These are phyloP conservation scores for Eleginops maclovinus DNA, from an alignment of 2,113 vertebrate genomes.

Conservation along the genomic window DNA sequence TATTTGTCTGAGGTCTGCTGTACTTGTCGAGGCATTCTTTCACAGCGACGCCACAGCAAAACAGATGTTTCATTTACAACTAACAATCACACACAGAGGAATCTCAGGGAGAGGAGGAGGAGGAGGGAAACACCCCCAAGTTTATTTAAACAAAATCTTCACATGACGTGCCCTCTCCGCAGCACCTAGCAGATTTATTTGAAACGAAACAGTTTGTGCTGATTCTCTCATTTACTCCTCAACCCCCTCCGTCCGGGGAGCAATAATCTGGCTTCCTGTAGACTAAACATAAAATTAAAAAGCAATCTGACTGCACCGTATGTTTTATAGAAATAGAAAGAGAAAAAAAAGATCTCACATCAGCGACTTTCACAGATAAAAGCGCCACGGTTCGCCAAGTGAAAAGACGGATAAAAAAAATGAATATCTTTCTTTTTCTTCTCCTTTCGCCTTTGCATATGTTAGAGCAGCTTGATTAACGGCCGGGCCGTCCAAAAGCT, in stretches of 20 bases:
- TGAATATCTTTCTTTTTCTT: conserved; percentile 53
- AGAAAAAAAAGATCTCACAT: conserved; percentile 75
- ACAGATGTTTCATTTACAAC: conserved; percentile 78
- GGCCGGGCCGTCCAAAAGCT: conserved; percentile 79
- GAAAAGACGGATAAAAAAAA: conserved; percentile 77
- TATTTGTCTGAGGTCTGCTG: conserved; percentile 57
- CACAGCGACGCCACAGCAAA: conserved; percentile 45
- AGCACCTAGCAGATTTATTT: conserved; percentile 78
- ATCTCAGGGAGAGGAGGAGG: conserved; percentile 9
- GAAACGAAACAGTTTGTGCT: conserved; percentile 80
- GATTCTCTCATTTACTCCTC: conserved; percentile 75
- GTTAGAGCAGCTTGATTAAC: conserved; percentile 85
- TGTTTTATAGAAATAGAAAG: conserved; percentile 76
- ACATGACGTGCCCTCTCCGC: conserved; percentile 60
- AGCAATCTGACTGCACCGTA: conserved; percentile 77
- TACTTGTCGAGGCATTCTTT: conserved; percentile 59
- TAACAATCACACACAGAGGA: conserved; percentile 68
- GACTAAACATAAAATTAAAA: conserved; percentile 88
- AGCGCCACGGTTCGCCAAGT: conserved; percentile 71
- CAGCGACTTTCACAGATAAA: conserved; percentile 85
- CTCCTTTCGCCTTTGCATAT: conserved; percentile 78
- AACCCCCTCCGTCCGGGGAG: conserved; percentile 61
- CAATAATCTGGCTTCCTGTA: conserved; percentile 85
- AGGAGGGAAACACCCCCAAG: conserved; percentile 10
- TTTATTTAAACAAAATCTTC: conserved; percentile 81